These are phyloP conservation scores for Pseudachorutes palmiensis DNA, from an alignment of 1,140 invertebrate species.

Conservation along the genomic window DNA sequence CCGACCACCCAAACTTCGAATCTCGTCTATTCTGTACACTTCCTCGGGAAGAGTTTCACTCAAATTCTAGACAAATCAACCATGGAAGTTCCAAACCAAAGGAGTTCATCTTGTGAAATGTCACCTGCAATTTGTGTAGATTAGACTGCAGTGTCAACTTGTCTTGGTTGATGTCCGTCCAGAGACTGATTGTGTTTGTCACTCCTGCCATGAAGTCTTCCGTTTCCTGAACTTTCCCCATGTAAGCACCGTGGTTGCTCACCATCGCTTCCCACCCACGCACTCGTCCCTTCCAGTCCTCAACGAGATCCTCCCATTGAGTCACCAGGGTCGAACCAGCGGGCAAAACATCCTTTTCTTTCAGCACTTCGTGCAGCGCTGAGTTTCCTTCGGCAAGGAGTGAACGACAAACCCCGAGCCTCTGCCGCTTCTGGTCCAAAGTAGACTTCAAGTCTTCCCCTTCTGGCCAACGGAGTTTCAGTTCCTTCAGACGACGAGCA, in stretches of 20 bases:
- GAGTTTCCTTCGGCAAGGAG: conserved; percentile 73
- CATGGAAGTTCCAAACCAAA: background rate
- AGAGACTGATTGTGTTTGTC: conserved; percentile 71
- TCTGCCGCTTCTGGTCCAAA: conserved; percentile 82
- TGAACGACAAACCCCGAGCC: conserved; percentile 71
- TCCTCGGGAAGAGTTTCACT: conserved; percentile 72
- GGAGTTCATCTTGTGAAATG: no score
- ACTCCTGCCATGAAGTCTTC: conserved; percentile 87
- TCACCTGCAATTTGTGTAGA: conserved; percentile 74
- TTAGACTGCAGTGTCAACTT: conserved; percentile 80
- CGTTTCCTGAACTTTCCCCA: conserved; percentile 75
- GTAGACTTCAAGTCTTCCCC: conserved; percentile 75
- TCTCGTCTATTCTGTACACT: conserved; percentile 68
- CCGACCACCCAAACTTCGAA: conserved; percentile 72
- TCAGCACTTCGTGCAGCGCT: conserved; percentile 77
- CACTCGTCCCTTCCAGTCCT: conserved; percentile 54
- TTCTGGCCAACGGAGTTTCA: conserved; percentile 56
- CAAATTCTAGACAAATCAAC: conserved; percentile 52
- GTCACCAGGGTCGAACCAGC: conserved; percentile 56
- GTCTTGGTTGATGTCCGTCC: conserved; percentile 78
- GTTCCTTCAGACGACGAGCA: background rate
- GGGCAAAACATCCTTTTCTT: conserved; percentile 62
- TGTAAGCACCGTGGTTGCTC: conserved; percentile 84
- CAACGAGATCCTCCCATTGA: conserved; percentile 56
- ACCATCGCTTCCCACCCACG: conserved; percentile 76